Conservation (phyloP, 2,113 vertebrate genomes). For the Ciconia stormi region DNA sequence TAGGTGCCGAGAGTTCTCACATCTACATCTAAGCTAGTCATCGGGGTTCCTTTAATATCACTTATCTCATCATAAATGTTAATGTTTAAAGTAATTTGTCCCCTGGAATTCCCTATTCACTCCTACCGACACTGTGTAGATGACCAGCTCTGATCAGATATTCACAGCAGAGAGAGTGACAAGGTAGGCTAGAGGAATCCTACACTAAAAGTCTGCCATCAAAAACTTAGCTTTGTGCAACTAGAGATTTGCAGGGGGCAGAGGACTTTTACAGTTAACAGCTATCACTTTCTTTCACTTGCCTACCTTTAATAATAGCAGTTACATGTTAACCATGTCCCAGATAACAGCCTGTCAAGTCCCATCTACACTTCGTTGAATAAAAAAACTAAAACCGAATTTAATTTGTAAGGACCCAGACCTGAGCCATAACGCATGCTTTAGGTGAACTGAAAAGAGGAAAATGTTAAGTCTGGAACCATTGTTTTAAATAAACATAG, state of each 20-base stretch:
- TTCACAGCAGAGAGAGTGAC: background rate
- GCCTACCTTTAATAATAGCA: background rate
- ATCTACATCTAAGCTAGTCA: background rate
- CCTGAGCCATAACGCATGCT: background rate
- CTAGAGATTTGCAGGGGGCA: background rate
- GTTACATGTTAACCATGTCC: background rate
- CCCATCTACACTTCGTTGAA: background rate
- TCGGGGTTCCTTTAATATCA: background rate
- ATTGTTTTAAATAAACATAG: background rate
- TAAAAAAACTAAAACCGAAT: background rate
- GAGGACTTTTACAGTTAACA: background rate
- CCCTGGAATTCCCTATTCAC: background rate
- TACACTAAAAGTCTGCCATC: background rate
- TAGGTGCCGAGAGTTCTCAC: background rate
- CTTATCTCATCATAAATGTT: background rate
- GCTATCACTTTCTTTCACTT: background rate
- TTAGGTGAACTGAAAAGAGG: background rate
- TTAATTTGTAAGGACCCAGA: background rate
- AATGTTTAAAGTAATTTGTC: background rate
- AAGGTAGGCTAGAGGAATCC: background rate
- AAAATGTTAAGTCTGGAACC: background rate
- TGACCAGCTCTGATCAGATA: background rate
- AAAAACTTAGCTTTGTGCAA: background rate
- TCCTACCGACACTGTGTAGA: background rate
- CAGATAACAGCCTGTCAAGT: background rate